These are phyloP conservation scores for Temnopleurus reevesii DNA, from an alignment of 53 echinoderm and acorn worm species.

Conservation along the genomic window DNA sequence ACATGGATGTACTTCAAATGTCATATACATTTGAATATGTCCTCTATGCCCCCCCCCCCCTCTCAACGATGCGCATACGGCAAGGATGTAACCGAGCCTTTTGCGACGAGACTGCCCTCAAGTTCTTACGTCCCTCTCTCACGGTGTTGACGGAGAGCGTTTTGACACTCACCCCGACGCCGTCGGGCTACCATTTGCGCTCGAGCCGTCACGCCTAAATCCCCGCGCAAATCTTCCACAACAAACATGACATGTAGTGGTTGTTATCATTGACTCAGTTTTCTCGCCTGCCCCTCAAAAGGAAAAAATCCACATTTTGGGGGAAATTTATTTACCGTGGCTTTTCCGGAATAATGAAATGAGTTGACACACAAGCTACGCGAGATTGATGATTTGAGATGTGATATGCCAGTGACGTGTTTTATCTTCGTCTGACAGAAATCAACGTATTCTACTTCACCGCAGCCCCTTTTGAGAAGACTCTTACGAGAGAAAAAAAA, in stretches of 20 bases:
- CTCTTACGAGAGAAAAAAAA: no score
- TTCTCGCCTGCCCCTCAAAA: conserved; percentile 24
- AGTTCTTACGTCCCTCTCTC: neutral
- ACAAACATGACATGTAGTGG: conserved; percentile 31
- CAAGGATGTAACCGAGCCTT: no score
- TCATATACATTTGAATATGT: no score
- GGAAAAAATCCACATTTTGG: neutral
- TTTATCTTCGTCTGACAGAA: conserved; percentile 21
- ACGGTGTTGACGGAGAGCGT: conserved; percentile 23
- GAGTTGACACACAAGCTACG: conserved; percentile 42
- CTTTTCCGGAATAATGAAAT: conserved; percentile 49
- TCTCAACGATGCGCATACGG: no score
- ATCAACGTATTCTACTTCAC: neutral
- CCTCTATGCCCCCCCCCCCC: no score
- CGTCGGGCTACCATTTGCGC: conserved; percentile 10
- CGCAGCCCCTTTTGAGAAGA: neutral
- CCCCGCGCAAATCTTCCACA: conserved; percentile 23
- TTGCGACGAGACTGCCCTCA: neutral
- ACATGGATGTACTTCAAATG: no score
- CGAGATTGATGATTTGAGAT: conserved; percentile 1
- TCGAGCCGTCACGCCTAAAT: conserved; percentile 10
- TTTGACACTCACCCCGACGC: conserved; percentile 25
- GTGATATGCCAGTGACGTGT: conserved; percentile 10
- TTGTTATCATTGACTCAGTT: conserved; percentile 37
- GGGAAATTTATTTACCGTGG: conserved; percentile 35